phyloP scores from a whole-genome alignment of 2,797 vertebrate genomes.

The Eptatretus atami region DNA sequence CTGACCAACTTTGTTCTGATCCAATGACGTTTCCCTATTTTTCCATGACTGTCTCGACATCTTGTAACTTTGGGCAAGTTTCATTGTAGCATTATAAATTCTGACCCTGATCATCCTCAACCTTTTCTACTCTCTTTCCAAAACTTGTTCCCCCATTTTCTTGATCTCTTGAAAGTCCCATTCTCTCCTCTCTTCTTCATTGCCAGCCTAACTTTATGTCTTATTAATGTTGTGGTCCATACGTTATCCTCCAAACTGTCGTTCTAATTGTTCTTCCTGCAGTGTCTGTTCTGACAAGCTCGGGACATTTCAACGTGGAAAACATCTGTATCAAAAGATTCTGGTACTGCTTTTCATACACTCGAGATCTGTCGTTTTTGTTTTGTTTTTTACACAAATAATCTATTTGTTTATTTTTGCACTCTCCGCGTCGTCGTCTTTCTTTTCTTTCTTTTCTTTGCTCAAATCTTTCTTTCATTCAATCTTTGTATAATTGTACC shows the following conservation, averaged over 20 bases:
- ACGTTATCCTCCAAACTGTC: background rate
- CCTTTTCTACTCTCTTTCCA: background rate
- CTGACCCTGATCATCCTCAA: too few relatives aligned
- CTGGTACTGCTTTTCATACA: constrained; percentile 28
- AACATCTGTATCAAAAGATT: constrained; percentile 83
- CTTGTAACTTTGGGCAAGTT: too few relatives aligned
- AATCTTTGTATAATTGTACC: too few relatives aligned
- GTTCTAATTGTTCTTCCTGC: constrained; percentile 10
- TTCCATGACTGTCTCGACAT: too few relatives aligned
- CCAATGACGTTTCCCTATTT: too few relatives aligned
- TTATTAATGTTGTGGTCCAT: background rate
- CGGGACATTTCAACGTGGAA: constrained; percentile 73
- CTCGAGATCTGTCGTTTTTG: background rate
- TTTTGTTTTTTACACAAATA: too few relatives aligned
- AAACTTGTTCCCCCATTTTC: background rate
- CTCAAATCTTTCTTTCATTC: too few relatives aligned
- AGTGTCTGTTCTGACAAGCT: constrained; percentile 71
- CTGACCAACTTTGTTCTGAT: too few relatives aligned
- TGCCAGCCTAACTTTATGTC: background rate
- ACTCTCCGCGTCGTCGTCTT: too few relatives aligned
- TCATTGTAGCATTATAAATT: too few relatives aligned
- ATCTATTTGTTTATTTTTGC: too few relatives aligned
- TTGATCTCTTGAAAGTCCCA: background rate
- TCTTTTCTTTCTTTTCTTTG: too few relatives aligned
- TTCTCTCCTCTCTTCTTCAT: background rate